These are phyloP conservation scores for Steinernema khuongi DNA, from an alignment of 1,140 invertebrate genomes.

Conservation along the genomic window DNA sequence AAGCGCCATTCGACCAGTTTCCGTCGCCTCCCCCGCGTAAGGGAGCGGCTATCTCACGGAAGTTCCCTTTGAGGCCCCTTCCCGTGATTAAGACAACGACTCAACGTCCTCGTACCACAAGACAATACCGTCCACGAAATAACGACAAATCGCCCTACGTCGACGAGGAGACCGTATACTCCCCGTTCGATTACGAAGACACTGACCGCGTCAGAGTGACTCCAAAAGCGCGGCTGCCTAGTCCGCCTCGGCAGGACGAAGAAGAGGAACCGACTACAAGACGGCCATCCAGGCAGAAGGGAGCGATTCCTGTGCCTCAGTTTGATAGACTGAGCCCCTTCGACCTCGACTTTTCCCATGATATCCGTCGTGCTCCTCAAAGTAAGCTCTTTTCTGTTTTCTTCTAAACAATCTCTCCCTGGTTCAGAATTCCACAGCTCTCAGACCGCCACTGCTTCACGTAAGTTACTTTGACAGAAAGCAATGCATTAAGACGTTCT, in stretches of 20 bases:
- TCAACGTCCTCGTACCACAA: neutral
- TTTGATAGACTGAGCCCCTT: constrained; percentile 35
- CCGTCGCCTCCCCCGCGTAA: neutral
- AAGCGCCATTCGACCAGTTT: constrained; percentile 1
- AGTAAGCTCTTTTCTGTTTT: neutral
- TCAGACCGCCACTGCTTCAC: neutral
- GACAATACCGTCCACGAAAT: neutral
- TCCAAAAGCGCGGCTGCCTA: constrained; percentile 5
- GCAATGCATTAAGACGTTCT: neutral
- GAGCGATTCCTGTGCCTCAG: neutral
- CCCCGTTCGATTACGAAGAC: constrained; percentile 31
- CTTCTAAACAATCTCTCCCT: neutral
- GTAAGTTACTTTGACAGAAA: neutral
- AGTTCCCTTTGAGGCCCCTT: neutral
- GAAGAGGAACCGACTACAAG: neutral
- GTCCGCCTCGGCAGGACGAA: constrained; percentile 3
- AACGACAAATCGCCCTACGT: constrained; percentile 21
- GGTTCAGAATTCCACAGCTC: neutral
- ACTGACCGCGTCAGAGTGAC: constrained; percentile 9
- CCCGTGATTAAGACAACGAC: neutral
- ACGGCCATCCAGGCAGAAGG: neutral
- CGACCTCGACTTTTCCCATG: constrained; percentile 10
- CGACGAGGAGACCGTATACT: constrained; percentile 32
- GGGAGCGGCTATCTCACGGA: neutral
- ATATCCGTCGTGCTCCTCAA: neutral